Base-by-base conservation (phyloP, 2,888 invertebrate genomes). In the Noctua fimbriata region DNA sequence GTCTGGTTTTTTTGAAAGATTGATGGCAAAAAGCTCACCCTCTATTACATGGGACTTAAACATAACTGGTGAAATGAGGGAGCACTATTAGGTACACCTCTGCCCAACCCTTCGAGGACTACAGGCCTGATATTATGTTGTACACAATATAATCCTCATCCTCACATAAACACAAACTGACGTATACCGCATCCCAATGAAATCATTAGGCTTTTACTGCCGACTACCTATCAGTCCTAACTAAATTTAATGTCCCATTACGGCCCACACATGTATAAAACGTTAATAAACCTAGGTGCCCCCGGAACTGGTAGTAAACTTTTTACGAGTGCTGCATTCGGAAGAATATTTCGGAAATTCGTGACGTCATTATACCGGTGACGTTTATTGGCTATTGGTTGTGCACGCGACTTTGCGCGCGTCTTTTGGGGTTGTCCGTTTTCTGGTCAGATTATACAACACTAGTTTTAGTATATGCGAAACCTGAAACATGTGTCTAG, bases 311-410 rank as follows among this genome's bases (percentile, higher is more conserved):
- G 86, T 93, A 94, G 94, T 96, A 96, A 96, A 96, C 93, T 90
- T 93, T 96, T 96, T 96, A 96, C 95, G 95, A 95, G 85, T 84
- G 88, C 93, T 92, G 95, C 95, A 95, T 95, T 94, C 96, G 95
- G 95, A 96, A 95, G 95, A 96, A 95, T 94, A 93, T 94, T 95
- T 93, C 93, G 93, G 94, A 92, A 92, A 92, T 92, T 90, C 92
- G 94, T 94, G 94, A 94, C 93, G 93, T 94, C 93, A 94, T 94
- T 94, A 93, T 92, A 41, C 85, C 78, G 83, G 88, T 90, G 90
- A 90, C 92, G 92, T 94, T 94, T 93, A 94, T 92, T 91, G 90
- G 82, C 79, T 88, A 84, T 89, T 78, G 83, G 75, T 80, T 74
- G 49, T 0, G 85, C 83, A 82, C 80, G 89, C 88, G 87, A 70